phyloP scores from a whole-genome alignment of 2,888 invertebrate species.

The Patella ulyssiponensis region DNA sequence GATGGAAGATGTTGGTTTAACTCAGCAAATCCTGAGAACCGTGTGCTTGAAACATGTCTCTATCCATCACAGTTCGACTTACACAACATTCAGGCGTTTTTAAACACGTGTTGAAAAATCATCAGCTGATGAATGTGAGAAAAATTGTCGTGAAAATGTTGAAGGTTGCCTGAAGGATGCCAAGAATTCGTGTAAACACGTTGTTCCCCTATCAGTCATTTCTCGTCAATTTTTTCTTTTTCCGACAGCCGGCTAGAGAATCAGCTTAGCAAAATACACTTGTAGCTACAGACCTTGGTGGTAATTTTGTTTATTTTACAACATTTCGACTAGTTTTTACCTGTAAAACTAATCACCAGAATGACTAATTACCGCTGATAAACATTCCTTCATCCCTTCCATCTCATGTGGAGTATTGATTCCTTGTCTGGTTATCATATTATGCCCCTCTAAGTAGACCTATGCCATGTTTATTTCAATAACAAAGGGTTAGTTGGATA shows the following conservation, averaged over 20 bases:
- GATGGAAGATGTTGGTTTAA: no score
- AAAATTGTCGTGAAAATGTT: conserved; percentile 10
- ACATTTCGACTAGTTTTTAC: conserved; percentile 2
- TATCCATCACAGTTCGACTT: no score
- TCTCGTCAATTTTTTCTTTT: not conserved
- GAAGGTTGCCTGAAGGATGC: not conserved
- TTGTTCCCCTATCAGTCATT: conserved; percentile 1
- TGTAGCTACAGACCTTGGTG: conserved; percentile 2
- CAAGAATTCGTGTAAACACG: conserved; percentile 10
- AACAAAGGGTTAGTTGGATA: conserved; percentile 1
- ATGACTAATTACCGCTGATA: conserved; percentile 11
- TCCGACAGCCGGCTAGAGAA: not conserved
- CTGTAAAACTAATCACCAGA: conserved; percentile 5
- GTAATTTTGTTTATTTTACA: conserved; percentile 12
- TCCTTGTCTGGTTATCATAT: not conserved
- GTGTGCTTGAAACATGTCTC: no score
- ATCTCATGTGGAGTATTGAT: not conserved
- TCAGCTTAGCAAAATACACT: not conserved
- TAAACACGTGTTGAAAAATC: not conserved
- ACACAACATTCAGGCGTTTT: not conserved
- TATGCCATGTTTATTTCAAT: not conserved
- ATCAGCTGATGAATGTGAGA: not conserved
- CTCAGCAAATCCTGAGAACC: no score
- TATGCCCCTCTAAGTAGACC: not conserved
- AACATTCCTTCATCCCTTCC: not conserved